Conservation (phyloP, 2,113 vertebrate genomes). For the Chaenogobius annularis region DNA sequence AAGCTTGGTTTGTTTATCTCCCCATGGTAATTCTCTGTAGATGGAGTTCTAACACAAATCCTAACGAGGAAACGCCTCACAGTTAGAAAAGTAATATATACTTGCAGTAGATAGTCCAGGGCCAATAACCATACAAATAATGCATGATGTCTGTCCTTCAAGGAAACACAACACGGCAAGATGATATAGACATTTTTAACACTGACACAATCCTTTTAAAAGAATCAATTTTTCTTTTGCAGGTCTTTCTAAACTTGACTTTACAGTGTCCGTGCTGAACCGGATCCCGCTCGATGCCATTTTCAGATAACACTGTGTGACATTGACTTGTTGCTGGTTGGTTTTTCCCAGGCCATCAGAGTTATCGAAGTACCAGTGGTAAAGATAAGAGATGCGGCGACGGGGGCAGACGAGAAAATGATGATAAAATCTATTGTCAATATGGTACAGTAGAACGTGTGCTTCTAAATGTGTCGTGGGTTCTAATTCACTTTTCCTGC, state of each 20-base stretch:
- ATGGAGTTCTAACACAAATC: too few species aligned
- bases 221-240: background rate
- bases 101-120: too few species aligned
- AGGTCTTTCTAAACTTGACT: background rate
- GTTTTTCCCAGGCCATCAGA: conserved; percentile 87
- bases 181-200: background rate
- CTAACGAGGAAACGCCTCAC: too few species aligned
- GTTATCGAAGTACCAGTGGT: conserved; percentile 97
- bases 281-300: background rate
- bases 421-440: conserved; percentile 96
- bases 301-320: conserved; percentile 50
- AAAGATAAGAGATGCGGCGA: conserved; percentile 92
- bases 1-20: too few species aligned
- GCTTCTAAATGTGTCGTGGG: conserved; percentile 56
- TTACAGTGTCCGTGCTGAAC: background rate
- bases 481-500: conserved; percentile 26
- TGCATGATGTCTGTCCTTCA: background rate
- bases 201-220: background rate
- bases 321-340: conserved; percentile 69
- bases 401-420: conserved; percentile 86
- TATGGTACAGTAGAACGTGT: conserved; percentile 84
- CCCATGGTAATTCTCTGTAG: too few species aligned
- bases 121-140: too few species aligned
- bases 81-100: too few species aligned
- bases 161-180: background rate